Base-by-base conservation (phyloP, 2,113 vertebrate species). In the Perca flavescens region DNA sequence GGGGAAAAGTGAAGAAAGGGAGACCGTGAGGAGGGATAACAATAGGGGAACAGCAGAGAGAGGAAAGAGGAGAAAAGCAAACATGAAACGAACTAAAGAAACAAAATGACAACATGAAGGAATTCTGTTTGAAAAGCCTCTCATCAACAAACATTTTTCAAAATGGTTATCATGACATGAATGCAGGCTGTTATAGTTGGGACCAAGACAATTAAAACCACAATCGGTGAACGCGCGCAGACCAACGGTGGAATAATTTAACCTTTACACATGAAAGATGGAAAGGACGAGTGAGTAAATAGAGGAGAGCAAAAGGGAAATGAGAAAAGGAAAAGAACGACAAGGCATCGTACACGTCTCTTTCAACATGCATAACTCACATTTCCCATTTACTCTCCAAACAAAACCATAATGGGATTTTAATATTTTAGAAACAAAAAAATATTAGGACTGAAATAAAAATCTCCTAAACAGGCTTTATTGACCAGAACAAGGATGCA, bases 221-320 rank as follows among this genome's bases (percentile, higher is more conserved):
- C 62, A 34, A 58, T 74, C 77, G 72, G 36, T 43, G 58, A 65
- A 61, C 31, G 31, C 31, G 0, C 31, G 31, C 31, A 40, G 34
- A 68, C 69, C 8, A 80, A 83, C 52, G 69, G 68, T 54, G 52
- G 88, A 90, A 89, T 89, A 80, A 84, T 80, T 91, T 89, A 89
- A 87, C 80, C 83, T 90, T 87, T 87, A 79, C 19, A 56, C 14
- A 31, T 68, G 73, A 85, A 71, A 81, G 74, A 87, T 47, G 31
- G 25, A 80, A 54, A 25, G 9, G 58, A 54, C 6, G 16, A 68
- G 15, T 11, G 47, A 84, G 54, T 0, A 60, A 60, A 66, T 28
- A 19, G 61, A 53, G 36, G 11, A 49, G 22, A 17, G 52, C 22
- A 0, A 36, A n/a, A 61, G 6, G 69, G 43, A 71, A 62, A 57